Evolutionary conservation across 2,113 vertebrate genomes (phyloP).

Genomic region (Sinocyclocheilus anophthalmus): DNA sequence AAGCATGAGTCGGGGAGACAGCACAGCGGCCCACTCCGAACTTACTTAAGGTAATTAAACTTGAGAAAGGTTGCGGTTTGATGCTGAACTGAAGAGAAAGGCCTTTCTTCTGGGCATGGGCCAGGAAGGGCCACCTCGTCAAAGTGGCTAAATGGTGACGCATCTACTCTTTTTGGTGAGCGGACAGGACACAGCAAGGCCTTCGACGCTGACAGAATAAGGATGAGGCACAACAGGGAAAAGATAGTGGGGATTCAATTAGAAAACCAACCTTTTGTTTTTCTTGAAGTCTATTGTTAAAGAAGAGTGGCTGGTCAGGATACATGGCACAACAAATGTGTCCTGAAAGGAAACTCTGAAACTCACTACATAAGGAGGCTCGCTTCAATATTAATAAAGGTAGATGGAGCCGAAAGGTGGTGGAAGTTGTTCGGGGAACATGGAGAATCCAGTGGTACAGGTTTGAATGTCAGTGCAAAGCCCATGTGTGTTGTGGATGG

Average conservation of each 20-base stretch:
- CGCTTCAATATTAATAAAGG: neutral
- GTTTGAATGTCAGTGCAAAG: neutral
- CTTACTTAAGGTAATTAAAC: slow-evolving; percentile 81
- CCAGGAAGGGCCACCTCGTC: slow-evolving; percentile 71
- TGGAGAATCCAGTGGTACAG: neutral
- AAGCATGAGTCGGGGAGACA: slow-evolving; percentile 75
- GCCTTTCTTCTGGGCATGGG: slow-evolving; percentile 71
- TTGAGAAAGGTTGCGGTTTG: slow-evolving; percentile 85
- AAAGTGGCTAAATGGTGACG: slow-evolving; percentile 70
- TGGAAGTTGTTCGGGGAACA: neutral
- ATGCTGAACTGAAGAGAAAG: slow-evolving; percentile 73
- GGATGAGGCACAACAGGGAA: slow-evolving; percentile 65
- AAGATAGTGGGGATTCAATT: slow-evolving; percentile 66
- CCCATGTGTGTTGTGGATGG: neutral
- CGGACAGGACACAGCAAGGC: slow-evolving; percentile 68
- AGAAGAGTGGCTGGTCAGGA: neutral
- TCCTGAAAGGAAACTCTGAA: slow-evolving; percentile 24
- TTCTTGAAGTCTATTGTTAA: neutral
- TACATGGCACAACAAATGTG: neutral
- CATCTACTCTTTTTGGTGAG: slow-evolving; percentile 66
- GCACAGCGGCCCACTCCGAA: slow-evolving; percentile 74
- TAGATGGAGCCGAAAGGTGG: neutral
- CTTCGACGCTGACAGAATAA: slow-evolving; percentile 63
- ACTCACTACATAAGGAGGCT: neutral
- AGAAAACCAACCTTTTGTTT: slow-evolving; percentile 67